Base-by-base conservation (phyloP, 2,888 invertebrate genomes). In the Ochlodes sylvanus region DNA sequence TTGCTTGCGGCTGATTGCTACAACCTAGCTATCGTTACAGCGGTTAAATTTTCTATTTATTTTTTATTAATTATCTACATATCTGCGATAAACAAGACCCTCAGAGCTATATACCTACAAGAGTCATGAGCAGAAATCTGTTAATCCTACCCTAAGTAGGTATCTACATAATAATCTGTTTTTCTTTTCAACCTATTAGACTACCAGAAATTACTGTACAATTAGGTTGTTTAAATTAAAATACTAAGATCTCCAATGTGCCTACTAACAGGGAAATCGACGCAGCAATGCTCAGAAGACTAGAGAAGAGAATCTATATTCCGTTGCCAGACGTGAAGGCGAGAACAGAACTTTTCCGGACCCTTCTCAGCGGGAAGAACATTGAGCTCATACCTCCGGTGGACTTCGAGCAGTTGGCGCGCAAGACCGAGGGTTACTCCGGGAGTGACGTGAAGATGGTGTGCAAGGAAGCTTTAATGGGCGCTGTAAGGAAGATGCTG, bases 391-490 rank as follows among this genome's bases (percentile, higher is more conserved):
- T 94, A 7, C 81, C 87, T 0, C 81, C 89, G 17, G 78, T 87
- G 4, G 89, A 94, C 67, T 92, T 94, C 52, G 74, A 83, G 4
- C 83, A 88, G 41, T 77, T 96, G 73, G 93, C 95, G 0, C 75
- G 83, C 5, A 81, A 88, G 64, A 97, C 97, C 0, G 95, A 95
- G 14, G 95, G 96, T 4, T 98, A 97, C 82, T 98, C 98, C 0
- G 98, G 98, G 0, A 97, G 98, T 12, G 99, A 99, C 81, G 95
- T 99, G 60, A 96, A 96, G 78, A 89, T 97, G 72, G 95, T 97
- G 38, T 98, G 98, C 83, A 98, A 98, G 86, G 98, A 98, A 92
- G 96, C 97, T 0, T 95, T 97, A 68, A 98, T 99, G 97, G 92
- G 94, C 34, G 95, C 96, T 32, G 94, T 98, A 27, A 94, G 98